A percentile compares a stretch with the other conserved stretches of the same genome.
Evolutionary conservation across 2,888 invertebrate species (phyloP).

Genomic region (Bruchidius siliquastri): DNA sequence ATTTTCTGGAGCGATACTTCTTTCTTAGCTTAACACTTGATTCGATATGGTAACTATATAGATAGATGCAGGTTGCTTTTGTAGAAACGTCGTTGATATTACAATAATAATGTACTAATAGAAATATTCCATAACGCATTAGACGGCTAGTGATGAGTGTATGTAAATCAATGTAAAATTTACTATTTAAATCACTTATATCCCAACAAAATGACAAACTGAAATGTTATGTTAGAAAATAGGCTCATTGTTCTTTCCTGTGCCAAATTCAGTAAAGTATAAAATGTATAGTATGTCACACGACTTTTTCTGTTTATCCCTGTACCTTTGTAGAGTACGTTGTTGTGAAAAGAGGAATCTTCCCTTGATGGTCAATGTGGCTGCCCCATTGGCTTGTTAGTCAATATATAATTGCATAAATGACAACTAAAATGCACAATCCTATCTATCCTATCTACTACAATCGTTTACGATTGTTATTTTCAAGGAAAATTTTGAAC

Average conservation of each 20-base stretch:
- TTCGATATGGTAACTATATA: not conserved
- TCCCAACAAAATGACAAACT: conserved; percentile 39
- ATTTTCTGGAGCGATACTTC: not conserved
- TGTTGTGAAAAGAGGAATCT: too few relatives aligned
- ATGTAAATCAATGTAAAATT: conserved; percentile 44
- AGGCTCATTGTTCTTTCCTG: conserved; percentile 49
- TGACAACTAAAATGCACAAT: too few relatives aligned
- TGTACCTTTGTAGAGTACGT: too few relatives aligned
- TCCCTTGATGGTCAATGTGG: too few relatives aligned
- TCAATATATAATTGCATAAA: too few relatives aligned
- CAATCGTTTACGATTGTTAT: too few relatives aligned
- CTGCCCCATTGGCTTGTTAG: too few relatives aligned
- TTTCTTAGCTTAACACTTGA: not conserved
- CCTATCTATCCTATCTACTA: too few relatives aligned
- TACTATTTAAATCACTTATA: conserved; percentile 40
- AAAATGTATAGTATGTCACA: conserved; percentile 25
- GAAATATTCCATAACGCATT: conserved; percentile 45
- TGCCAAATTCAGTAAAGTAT: conserved; percentile 46
- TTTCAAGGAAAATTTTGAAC: too few relatives aligned
- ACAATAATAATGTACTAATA: conserved; percentile 9
- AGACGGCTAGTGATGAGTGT: conserved; percentile 49
- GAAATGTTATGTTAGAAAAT: conserved; percentile 42
- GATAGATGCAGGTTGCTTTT: not conserved
- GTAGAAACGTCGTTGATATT: not conserved
- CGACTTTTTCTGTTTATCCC: conserved; percentile 1